These are phyloP conservation scores for Charina bottae DNA, from an alignment of 2,113 vertebrate species.

Conservation along the genomic window DNA sequence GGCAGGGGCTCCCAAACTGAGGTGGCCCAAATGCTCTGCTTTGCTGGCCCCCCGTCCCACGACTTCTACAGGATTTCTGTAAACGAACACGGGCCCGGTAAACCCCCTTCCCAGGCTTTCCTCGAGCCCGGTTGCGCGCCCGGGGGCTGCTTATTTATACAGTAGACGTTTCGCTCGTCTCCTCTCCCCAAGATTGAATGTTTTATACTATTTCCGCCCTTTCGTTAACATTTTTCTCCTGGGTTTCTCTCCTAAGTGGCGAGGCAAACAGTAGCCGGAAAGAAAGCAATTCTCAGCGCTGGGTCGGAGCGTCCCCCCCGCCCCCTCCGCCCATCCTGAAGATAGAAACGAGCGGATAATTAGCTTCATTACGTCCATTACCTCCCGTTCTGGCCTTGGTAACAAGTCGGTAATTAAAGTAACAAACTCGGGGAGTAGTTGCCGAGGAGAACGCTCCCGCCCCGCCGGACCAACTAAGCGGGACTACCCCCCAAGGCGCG, in stretches of 20 bases:
- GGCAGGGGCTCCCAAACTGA: too few species aligned
- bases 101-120: background rate
- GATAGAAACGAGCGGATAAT: constrained; percentile 88
- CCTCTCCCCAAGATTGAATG: background rate
- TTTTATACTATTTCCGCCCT: background rate
- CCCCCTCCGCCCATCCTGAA: constrained; percentile 75
- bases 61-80: background rate
- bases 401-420: constrained; percentile 94
- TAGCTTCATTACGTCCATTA: constrained; percentile 94
- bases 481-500: constrained; percentile 37
- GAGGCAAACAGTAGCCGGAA: too few species aligned
- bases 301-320: background rate
- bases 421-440: constrained; percentile 90
- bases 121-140: background rate
- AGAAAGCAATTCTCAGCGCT: background rate
- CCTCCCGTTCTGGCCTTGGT: constrained; percentile 86
- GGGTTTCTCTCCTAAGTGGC: background rate
- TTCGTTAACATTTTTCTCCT: background rate
- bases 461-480: constrained; percentile 76
- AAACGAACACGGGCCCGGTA: background rate
- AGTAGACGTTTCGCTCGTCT: background rate
- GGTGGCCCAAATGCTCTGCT: too few species aligned
- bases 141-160: background rate
- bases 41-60: too few species aligned
- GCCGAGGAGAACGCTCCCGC: constrained; percentile 77